Percentiles rank a stretch among this genome's conserved stretches.
Conservation (phyloP, 2,888 invertebrate species). For the Eilema depressum region DNA sequence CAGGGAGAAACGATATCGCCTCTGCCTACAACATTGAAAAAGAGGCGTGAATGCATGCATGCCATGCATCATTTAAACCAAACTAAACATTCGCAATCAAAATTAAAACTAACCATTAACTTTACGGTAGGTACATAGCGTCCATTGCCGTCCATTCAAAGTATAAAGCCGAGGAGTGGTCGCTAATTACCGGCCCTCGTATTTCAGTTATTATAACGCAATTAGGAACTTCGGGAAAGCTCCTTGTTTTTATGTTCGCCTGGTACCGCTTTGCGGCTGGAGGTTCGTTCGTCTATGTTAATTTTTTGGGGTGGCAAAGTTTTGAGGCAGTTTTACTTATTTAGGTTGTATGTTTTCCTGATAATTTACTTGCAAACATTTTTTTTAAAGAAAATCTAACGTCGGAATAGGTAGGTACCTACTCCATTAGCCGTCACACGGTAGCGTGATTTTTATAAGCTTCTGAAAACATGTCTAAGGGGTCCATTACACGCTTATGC, state of each 20-base stretch:
- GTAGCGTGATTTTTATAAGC: too few relatives aligned
- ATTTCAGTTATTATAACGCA: slow-evolving; percentile 49
- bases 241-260: slow-evolving; percentile 33
- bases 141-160: slow-evolving; percentile 9
- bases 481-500: too few relatives aligned
- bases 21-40: too few relatives aligned
- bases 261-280: slow-evolving; percentile 36
- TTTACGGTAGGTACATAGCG: slow-evolving; percentile 3
- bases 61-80: too few relatives aligned
- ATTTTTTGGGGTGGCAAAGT: slow-evolving; percentile 7
- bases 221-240: slow-evolving; percentile 43
- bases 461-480: too few relatives aligned
- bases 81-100: not conserved
- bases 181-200: slow-evolving; percentile 47
- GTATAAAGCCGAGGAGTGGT: slow-evolving; percentile 9
- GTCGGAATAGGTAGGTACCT: too few relatives aligned
- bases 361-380: not conserved
- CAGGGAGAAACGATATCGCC: too few relatives aligned
- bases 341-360: not conserved
- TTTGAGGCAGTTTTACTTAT: not conserved
- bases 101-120: not conserved
- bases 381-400: not conserved
- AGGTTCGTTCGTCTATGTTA: not conserved
- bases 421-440: too few relatives aligned
- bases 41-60: too few relatives aligned